These are phyloP conservation scores for Spicauda simplicius DNA, from an alignment of 2,888 invertebrate genomes.

Conservation along the genomic window DNA sequence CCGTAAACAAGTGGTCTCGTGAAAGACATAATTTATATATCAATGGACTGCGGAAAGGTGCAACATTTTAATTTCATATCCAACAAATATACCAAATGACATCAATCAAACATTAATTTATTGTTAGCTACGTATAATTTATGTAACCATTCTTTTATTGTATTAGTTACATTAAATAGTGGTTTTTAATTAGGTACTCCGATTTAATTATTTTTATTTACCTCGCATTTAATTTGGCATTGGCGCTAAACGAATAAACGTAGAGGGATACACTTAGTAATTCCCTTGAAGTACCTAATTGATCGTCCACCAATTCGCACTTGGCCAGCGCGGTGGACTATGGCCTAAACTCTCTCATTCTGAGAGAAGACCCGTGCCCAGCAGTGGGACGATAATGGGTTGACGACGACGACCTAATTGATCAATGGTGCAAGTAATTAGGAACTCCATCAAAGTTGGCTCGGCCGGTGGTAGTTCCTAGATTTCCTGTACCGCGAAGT, in stretches of 20 bases:
- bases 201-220: neutral
- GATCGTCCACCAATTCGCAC: too few species aligned
- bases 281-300: too few species aligned
- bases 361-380: too few species aligned
- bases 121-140: neutral
- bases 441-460: slow-evolving; percentile 14
- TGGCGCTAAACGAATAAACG: too few species aligned
- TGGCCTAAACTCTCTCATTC: too few species aligned
- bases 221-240: neutral
- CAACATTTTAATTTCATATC: neutral
- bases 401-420: too few species aligned
- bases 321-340: too few species aligned
- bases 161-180: too few species aligned
- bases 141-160: neutral
- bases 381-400: too few species aligned
- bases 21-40: neutral
- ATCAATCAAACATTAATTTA: neutral
- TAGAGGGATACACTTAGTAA: too few species aligned
- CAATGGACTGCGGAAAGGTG: neutral
- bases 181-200: too few species aligned
- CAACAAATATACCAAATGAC: neutral
- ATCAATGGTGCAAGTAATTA: slow-evolving; percentile 12
- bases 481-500: slow-evolving; percentile 34
- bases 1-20: neutral
- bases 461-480: slow-evolving; percentile 35